Evolutionary conservation across 2,113 vertebrate genomes (phyloP), one percentile per base, ranked within the genome.

Genomic region (Recurvirostra avosetta): DNA sequence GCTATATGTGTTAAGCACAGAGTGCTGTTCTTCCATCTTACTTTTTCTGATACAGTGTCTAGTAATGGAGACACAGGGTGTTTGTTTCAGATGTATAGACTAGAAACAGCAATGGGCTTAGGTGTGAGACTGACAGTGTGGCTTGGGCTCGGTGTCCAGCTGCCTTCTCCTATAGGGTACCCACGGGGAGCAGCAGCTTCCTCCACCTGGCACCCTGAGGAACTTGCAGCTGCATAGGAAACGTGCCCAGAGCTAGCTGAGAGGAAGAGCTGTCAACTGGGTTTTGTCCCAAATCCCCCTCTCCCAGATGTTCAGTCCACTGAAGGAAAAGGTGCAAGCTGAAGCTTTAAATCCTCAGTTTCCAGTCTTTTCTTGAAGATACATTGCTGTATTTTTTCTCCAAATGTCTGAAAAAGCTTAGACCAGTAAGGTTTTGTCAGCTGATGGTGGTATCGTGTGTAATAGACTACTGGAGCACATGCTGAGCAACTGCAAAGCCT

Each of bases 41-140:
- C 11, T 8, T 45, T 27, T 8, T 36, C 15, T 22, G 21, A 6
- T 32, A 8, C 29, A 2, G 8, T 6, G 7, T 21, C 17, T 5
- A 9, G 18, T 20, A 21, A 23, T 2, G 45, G 50, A 27, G 50
- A 8, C 0, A 1, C 15, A 30, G 5, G 7, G n/a, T 12, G 17
- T 49, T 55, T 34, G 45, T 29, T 34, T 63, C 14, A 0, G 32
- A 2, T 16, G 5, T 3, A 5, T 1, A 4, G 20, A 7, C 47
- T 56, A 16, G 36, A 21, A 68, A 14, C 12, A 18, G 41, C 5
- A 2, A 9, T 4, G 25, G 29, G 18, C 4, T 36, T 19, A 7
- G 17, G 23, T 12, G 14, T 14, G 4, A 25, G 36, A 3, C 22
- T 32, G 41, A 2, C 11, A 0, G 30, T 3, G 8, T 36, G 58